Percentiles rank a stretch among this genome's conserved stretches.
Conservation (phyloP, 2,797 vertebrate genomes). For the Botia kubotai region DNA sequence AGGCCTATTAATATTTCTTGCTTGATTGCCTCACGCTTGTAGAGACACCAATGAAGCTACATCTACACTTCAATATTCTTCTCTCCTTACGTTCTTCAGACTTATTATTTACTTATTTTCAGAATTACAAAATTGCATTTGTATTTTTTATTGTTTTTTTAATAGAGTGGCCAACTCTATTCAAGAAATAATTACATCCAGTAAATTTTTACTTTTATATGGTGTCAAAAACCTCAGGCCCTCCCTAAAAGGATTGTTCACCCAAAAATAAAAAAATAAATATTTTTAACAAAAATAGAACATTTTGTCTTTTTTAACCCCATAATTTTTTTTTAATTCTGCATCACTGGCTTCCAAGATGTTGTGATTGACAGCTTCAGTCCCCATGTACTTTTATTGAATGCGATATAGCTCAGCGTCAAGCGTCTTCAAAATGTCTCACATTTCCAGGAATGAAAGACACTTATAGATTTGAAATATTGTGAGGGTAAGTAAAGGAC, state of each 20-base stretch:
- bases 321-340: too few species aligned
- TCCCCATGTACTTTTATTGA: neutral
- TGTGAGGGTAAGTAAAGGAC: neutral
- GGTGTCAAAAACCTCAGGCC: too few species aligned
- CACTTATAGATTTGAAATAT: neutral
- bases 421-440: neutral
- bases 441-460: neutral
- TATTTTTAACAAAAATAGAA: too few species aligned
- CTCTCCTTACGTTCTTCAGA: neutral
- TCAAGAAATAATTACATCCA: neutral
- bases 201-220: too few species aligned
- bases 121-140: neutral
- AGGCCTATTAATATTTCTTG: constrained; percentile 30
- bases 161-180: neutral
- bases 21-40: constrained; percentile 6
- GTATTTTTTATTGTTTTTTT: neutral
- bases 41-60: neutral
- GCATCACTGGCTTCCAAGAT: neutral
- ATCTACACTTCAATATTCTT: neutral
- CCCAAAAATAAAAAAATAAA: too few species aligned
- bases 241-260: too few species aligned
- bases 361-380: neutral
- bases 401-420: neutral
- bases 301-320: too few species aligned
- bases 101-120: neutral